Evolutionary conservation across 2,888 invertebrate species (phyloP).

Genomic region (Lasioglossum leucozonium): DNA sequence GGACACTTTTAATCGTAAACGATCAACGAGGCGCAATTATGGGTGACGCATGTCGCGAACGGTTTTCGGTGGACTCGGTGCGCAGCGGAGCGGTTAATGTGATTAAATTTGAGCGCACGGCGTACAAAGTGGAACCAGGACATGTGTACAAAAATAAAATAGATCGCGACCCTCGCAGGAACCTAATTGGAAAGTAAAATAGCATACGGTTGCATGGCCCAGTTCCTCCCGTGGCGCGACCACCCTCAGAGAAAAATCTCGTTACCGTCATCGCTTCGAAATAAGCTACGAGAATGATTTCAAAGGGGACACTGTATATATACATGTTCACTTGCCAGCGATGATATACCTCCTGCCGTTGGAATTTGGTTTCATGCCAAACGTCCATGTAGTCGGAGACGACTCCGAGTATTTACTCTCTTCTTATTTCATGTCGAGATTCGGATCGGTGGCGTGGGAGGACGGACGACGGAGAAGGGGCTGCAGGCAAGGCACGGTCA

Average conservation of each 20-base stretch:
- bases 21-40: not conserved
- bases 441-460: constrained; percentile 27
- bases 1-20: not conserved
- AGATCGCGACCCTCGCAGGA: not conserved
- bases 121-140: not conserved
- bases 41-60: not conserved
- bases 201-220: constrained; percentile 20
- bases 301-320: constrained; percentile 51
- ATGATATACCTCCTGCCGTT: constrained; percentile 48
- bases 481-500: constrained; percentile 6
- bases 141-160: constrained; percentile 12
- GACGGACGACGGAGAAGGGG: constrained; percentile 20
- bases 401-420: constrained; percentile 63
- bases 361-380: constrained; percentile 71
- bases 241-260: constrained; percentile 34
- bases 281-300: constrained; percentile 56
- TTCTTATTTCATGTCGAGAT: constrained; percentile 65
- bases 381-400: constrained; percentile 63
- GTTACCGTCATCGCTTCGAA: constrained; percentile 52
- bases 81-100: not conserved
- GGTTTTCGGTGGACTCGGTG: not conserved
- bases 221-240: constrained; percentile 20
- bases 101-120: constrained; percentile 1
- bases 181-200: constrained; percentile 36
- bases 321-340: constrained; percentile 14